Base-by-base conservation (phyloP, 37 sponge, comb jelly and placozoan species). In the Aphrocallistes beatrix region DNA sequence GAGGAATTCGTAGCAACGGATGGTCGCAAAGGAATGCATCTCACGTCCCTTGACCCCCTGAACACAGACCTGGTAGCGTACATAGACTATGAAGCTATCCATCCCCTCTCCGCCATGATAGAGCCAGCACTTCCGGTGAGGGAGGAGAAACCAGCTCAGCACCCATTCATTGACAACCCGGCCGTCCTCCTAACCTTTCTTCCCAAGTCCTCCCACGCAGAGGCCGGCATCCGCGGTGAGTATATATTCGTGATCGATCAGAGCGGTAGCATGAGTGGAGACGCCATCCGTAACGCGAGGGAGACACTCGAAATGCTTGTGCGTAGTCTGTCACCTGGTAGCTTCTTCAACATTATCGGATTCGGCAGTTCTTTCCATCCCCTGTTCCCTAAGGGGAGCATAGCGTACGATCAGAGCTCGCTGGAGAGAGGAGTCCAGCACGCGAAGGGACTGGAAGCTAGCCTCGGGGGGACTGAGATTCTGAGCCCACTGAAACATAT, bases 211-310 rank as follows among this genome's bases (percentile, higher is more conserved):
- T 3, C 82, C 19, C 48, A 36, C 36, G 83, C 37, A 37, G 60
- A 75, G 21, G 10, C 34, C 1, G 10, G 8, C 3, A 89, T 51
- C 32, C 51, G 86, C 0, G 87, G 93, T 36, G 94, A 93, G 83
- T 91, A 87, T 39, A 83, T 93, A 25, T 93, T 93, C 36, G 83
- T 93, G 28, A 87, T 93, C 25, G 94, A 93, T 48, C 91, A 92
- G 84, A 93, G 94, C 86, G 94, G 94, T 21, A 91, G 92, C 39
- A 93, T 93, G 94, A 36, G 81, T 19, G 93, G 93, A 16, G 25
- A 48, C 13, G 87, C 81, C 88, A 93, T 91, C 85, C 60, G 69
- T 36, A 83, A 90, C 47, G 91, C 92, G 69, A 37, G 86, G 32
- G 94, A 93, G 51, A 91, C 94, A 39, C 89, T 93, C 38, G 47